phyloP scores from a whole-genome alignment of 2,113 vertebrate species.

The Dolichotis patagonum region DNA sequence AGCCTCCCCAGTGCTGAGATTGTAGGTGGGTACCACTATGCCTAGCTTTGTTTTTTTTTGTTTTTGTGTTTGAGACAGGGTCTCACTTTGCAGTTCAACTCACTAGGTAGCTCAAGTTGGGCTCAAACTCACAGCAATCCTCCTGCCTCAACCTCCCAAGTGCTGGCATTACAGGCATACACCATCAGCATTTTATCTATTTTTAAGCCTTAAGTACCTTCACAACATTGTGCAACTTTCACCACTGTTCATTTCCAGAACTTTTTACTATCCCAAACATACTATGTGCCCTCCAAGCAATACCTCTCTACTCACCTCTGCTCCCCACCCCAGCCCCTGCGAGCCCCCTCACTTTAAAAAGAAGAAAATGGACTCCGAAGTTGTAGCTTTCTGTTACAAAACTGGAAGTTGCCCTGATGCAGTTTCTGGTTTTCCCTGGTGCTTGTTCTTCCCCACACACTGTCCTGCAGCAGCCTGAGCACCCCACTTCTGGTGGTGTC shows the following conservation, averaged over 20 bases:
- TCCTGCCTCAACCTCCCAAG: neutral
- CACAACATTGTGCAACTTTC: fast-evolving
- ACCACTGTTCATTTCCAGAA: neutral
- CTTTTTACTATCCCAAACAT: neutral
- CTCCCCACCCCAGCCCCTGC: neutral
- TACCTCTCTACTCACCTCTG: neutral
- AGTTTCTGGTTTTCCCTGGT: neutral
- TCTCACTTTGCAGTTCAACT: neutral
- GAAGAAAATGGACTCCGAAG: neutral
- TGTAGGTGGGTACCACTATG: neutral
- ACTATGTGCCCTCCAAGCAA: neutral
- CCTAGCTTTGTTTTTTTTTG: too few relatives aligned
- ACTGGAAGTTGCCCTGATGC: neutral
- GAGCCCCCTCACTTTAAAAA: neutral
- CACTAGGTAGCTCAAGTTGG: neutral
- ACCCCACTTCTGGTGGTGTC: neutral
- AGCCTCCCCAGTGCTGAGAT: neutral
- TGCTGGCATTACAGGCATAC: neutral
- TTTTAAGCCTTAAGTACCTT: neutral
- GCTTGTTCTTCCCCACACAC: neutral
- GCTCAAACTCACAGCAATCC: neutral
- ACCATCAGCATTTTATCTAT: neutral
- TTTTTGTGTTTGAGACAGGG: neutral
- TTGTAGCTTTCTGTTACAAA: neutral
- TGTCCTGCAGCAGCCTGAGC: neutral